phyloP scores from a whole-genome alignment of 2,113 vertebrate species.

The Gnathonemus longibarbis region DNA sequence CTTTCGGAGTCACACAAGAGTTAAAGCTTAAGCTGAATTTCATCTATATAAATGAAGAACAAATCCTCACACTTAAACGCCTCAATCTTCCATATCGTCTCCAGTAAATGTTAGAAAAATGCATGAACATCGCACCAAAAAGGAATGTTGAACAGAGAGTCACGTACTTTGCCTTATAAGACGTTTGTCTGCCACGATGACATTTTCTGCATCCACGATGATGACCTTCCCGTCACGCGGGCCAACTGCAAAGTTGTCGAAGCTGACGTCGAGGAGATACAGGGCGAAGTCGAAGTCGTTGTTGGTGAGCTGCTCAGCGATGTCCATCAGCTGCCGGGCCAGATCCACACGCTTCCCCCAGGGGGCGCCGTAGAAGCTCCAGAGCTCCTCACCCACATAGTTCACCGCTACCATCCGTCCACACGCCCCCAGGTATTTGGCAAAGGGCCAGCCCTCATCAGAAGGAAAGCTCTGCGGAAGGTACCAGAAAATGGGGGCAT shows the following conservation, averaged over 20 bases:
- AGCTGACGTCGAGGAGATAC: conserved; percentile 98
- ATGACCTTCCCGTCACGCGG: conserved; percentile 94
- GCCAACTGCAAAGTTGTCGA: conserved; percentile 97
- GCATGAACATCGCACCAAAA: neutral
- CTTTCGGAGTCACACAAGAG: neutral
- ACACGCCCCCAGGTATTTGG: conserved; percentile 94
- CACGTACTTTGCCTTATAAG: conserved; percentile 95
- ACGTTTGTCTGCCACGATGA: conserved; percentile 93
- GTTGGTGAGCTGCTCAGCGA: conserved; percentile 96
- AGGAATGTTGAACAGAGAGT: neutral
- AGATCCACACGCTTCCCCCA: conserved; percentile 95
- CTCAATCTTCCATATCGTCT: neutral
- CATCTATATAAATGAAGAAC: neutral
- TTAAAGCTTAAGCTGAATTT: neutral
- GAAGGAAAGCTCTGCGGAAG: conserved; percentile 85
- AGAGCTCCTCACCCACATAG: conserved; percentile 94
- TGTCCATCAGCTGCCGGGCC: conserved; percentile 94
- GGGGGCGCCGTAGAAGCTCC: conserved; percentile 91
- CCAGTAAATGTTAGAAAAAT: neutral
- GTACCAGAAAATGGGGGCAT: neutral
- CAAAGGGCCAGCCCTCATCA: conserved; percentile 96
- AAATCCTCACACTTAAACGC: neutral
- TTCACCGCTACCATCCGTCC: conserved; percentile 96
- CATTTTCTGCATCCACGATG: conserved; percentile 94
- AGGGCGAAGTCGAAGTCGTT: conserved; percentile 99